A percentile compares a stretch with the other conserved stretches of the same genome.
Evolutionary conservation across 2,797 vertebrate genomes (phyloP).

Genomic region (Momotus momota): DNA sequence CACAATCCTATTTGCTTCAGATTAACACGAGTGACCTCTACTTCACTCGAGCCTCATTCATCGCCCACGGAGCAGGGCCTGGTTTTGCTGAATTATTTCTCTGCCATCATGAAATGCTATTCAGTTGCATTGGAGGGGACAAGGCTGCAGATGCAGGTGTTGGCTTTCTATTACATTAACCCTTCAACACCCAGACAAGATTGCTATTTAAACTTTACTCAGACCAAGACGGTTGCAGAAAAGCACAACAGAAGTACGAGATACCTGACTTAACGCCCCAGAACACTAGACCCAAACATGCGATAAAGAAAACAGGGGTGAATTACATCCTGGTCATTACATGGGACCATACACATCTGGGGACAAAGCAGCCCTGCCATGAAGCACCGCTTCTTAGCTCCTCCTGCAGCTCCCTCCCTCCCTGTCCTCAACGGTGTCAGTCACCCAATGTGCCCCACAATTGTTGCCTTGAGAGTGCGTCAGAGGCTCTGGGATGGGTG

Average conservation of each 20-base stretch:
- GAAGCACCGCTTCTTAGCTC: background rate
- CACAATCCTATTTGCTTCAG: conserved; percentile 61
- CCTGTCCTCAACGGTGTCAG: background rate
- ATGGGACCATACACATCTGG: background rate
- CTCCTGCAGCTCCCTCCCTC: background rate
- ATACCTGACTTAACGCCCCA: background rate
- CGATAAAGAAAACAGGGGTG: background rate
- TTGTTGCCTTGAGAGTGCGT: background rate
- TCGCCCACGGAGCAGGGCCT: background rate
- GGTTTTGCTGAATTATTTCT: conserved; percentile 55
- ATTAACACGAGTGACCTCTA: conserved; percentile 56
- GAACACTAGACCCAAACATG: background rate
- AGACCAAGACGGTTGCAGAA: background rate
- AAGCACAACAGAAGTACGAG: background rate
- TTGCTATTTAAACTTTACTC: background rate
- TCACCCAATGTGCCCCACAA: background rate
- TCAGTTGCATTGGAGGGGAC: conserved; percentile 47
- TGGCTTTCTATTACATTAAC: conserved; percentile 26
- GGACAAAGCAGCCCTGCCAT: background rate
- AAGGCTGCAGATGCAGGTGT: conserved; percentile 38
- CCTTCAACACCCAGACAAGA: background rate
- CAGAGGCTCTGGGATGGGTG: background rate
- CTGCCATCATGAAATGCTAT: conserved; percentile 43
- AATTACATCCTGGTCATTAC: background rate
- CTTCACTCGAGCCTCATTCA: conserved; percentile 56